phyloP scores from a whole-genome alignment of 1,140 invertebrate species.

The Sweltsa coloradensis region DNA sequence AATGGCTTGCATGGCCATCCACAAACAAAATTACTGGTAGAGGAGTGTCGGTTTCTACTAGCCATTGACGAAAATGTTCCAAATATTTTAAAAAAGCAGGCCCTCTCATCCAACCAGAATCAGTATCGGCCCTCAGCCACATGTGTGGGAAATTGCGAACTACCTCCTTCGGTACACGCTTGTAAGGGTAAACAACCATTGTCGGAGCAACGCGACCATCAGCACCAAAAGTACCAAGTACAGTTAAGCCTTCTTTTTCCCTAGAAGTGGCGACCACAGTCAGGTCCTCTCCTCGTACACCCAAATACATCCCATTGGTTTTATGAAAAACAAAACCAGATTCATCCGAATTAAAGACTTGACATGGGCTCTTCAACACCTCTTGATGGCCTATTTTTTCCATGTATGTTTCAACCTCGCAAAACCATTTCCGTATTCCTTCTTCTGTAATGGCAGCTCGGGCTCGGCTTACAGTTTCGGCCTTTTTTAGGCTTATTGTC shows the following conservation, averaged over 20 bases:
- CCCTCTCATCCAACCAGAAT: constrained; percentile 30
- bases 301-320: neutral
- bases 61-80: constrained; percentile 27
- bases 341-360: constrained; percentile 8
- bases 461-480: neutral
- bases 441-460: constrained; percentile 14
- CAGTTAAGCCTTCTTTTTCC: constrained; percentile 19
- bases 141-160: constrained; percentile 19
- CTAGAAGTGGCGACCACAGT: too few species aligned
- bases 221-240: constrained; percentile 21
- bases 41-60: constrained; percentile 23
- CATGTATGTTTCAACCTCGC: constrained; percentile 9
- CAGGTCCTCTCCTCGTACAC: constrained; percentile 6
- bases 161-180: constrained; percentile 23
- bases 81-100: constrained; percentile 30
- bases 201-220: constrained; percentile 22
- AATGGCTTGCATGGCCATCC: constrained; percentile 29
- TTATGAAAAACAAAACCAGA: constrained; percentile 1
- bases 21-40: constrained; percentile 28
- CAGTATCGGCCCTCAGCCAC: constrained; percentile 26
- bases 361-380: constrained; percentile 1
- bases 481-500: neutral
- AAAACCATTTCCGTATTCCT: constrained; percentile 14
- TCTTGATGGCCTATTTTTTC: constrained; percentile 6
- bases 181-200: constrained; percentile 24